Base-by-base conservation (phyloP, 2,113 vertebrate genomes). In the Neotoma lepida region DNA sequence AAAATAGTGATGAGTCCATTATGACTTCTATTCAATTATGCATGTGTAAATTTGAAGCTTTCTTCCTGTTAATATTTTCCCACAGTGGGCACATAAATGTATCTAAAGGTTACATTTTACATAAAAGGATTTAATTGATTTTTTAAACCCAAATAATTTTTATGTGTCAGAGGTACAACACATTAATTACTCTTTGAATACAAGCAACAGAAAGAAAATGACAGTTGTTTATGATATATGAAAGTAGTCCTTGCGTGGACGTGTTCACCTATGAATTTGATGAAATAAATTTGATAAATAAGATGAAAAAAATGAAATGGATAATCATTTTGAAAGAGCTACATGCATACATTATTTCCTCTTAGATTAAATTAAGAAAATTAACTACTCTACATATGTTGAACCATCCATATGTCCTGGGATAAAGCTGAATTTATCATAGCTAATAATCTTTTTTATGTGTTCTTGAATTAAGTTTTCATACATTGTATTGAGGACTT, bases 101-200 rank as follows among this genome's bases (percentile, higher is more conserved):
- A 88, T 88, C 61, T 88, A 96, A 96, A 96, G 84, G 56, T 91
- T 96, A 81, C 64, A 88, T 94, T 94, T 96, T 94, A 93, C 77
- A 88, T 94, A 92, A 97, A 95, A 96, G 76, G 68, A 93, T 95
- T 95, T 90, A 96, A 96, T 97, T 96, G 93, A 96, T 97, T 96
- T 95, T 96, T 82, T 93, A 78, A 96, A 91, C 87, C 87, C 78
- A 95, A 93, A 91, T 90, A 90, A 51, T 81, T 56, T 84, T 92
- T 81, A 89, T 86, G 80, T 97, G 71, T 94, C 87, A 92, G 56
- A 91, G 41, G 17, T 61, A 56, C 2, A 90, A 33, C 87, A 86
- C 86, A 93, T 97, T 91, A 96, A 88, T 95, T 96, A 91, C 35
- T 86, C 58, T 49, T 86, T 94, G 71, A 92, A 96, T 94, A 64